These are phyloP conservation scores for Girardinichthys multiradiatus DNA, from an alignment of 2,113 vertebrate species.

Conservation along the genomic window DNA sequence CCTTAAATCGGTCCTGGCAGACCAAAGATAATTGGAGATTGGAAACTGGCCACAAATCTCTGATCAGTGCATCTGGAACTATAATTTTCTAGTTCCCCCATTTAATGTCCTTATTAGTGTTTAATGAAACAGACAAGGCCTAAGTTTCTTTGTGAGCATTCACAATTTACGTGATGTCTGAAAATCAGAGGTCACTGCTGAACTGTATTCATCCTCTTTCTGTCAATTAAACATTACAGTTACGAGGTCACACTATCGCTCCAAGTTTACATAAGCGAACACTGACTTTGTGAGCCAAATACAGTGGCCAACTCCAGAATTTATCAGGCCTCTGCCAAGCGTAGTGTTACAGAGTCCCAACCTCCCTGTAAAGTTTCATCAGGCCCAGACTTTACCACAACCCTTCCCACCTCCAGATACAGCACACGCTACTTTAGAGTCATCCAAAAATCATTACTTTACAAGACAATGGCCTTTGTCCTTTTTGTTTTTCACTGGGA, in stretches of 20 bases:
- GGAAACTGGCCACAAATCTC: too few species aligned
- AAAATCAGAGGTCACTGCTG: slow-evolving; percentile 31
- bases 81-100: neutral
- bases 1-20: too few species aligned
- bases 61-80: neutral
- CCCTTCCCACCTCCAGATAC: slow-evolving; percentile 46
- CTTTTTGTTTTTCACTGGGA: slow-evolving; percentile 79
- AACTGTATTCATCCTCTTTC: slow-evolving; percentile 29
- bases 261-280: slow-evolving; percentile 74
- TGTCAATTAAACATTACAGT: slow-evolving; percentile 71
- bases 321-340: slow-evolving; percentile 48
- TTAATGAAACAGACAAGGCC: neutral
- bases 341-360: slow-evolving; percentile 22
- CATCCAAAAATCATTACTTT: slow-evolving; percentile 82
- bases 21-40: too few species aligned
- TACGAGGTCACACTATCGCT: slow-evolving; percentile 69
- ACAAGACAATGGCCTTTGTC: slow-evolving; percentile 83
- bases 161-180: slow-evolving; percentile 9
- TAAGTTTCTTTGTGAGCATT: slow-evolving; percentile 5
- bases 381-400: slow-evolving; percentile 35
- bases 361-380: slow-evolving; percentile 26
- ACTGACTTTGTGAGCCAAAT: slow-evolving; percentile 58
- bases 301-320: slow-evolving; percentile 55
- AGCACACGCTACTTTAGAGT: slow-evolving; percentile 72
- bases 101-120: neutral